These are phyloP conservation scores for Syrista parreyssii DNA, from an alignment of 2,888 invertebrate genomes.

Conservation along the genomic window DNA sequence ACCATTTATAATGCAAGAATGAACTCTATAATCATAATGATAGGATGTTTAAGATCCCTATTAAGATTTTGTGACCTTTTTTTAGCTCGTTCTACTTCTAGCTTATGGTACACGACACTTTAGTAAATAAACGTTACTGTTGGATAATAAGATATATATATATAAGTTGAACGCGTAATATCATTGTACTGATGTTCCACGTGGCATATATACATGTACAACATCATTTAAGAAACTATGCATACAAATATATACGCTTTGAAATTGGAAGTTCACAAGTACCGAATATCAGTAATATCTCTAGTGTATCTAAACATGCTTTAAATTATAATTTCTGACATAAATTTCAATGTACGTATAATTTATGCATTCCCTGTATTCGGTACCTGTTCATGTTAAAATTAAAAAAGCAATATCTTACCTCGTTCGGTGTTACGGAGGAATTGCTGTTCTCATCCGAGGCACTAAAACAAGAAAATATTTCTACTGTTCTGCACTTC, in stretches of 20 bases:
- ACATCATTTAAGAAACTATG: not conserved
- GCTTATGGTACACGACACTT: not conserved
- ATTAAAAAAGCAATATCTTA: conserved; percentile 27
- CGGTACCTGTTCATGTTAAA: not conserved
- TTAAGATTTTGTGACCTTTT: not conserved
- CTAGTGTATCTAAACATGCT: not conserved
- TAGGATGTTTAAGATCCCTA: not conserved
- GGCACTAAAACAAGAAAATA: conserved; percentile 33
- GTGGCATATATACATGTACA: not conserved
- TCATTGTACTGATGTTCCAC: not conserved
- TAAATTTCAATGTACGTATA: not conserved
- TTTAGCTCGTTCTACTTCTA: not conserved
- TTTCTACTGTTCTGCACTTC: conserved; percentile 11
- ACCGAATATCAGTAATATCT: not conserved
- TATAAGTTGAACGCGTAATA: not conserved
- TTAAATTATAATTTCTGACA: not conserved
- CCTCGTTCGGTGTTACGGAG: conserved; percentile 42
- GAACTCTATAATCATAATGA: not conserved
- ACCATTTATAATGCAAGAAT: not conserved
- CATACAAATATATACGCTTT: not conserved
- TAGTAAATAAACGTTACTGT: not conserved
- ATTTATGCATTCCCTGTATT: not conserved
- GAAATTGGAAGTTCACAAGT: not conserved
- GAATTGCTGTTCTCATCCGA: conserved; percentile 54
- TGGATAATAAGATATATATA: not conserved